Percentiles rank a stretch among this genome's conserved stretches.
Conservation (phyloP, 64 coral and sea anemone species). For the Pocillopora damicornis region DNA sequence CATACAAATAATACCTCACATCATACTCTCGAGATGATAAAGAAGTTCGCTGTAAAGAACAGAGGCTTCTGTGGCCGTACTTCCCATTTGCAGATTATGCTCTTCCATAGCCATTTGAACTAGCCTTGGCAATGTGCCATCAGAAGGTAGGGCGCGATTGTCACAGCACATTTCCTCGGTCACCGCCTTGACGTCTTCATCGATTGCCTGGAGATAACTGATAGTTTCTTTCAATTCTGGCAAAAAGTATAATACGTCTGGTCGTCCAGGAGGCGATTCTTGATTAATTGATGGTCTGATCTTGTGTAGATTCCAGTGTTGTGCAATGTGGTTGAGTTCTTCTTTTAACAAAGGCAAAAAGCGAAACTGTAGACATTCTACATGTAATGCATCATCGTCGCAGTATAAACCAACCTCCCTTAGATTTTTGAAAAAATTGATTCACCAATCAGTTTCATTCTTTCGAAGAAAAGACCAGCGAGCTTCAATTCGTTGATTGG, state of each 20-base stretch:
- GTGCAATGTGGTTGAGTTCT: constrained; percentile 32
- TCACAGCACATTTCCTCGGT: neutral
- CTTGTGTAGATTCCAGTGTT: constrained; percentile 43
- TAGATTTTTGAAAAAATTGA: constrained; percentile 49
- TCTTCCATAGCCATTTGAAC: too few species aligned
- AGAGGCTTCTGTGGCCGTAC: too few species aligned
- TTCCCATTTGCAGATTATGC: too few species aligned
- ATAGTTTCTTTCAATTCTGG: neutral
- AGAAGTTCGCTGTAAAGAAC: too few species aligned
- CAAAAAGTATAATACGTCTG: constrained; percentile 53
- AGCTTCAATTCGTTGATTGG: constrained; percentile 52
- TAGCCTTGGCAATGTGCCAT: too few species aligned
- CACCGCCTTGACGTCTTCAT: neutral
- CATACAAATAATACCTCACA: too few species aligned
- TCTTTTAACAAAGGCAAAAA: constrained; percentile 38
- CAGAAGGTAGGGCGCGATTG: too few species aligned
- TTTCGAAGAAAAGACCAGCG: constrained; percentile 46
- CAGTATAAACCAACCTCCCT: constrained; percentile 26
- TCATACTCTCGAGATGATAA: too few species aligned
- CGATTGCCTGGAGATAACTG: neutral
- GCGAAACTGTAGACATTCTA: constrained; percentile 45
- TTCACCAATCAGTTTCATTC: constrained; percentile 31
- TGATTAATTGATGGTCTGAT: constrained; percentile 28
- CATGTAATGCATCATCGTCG: constrained; percentile 33
- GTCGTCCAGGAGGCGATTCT: constrained; percentile 55